A percentile compares a stretch with the other conserved stretches of the same genome.
Conservation (phyloP, 2,113 vertebrate species). For the Taurulus bubalis region DNA sequence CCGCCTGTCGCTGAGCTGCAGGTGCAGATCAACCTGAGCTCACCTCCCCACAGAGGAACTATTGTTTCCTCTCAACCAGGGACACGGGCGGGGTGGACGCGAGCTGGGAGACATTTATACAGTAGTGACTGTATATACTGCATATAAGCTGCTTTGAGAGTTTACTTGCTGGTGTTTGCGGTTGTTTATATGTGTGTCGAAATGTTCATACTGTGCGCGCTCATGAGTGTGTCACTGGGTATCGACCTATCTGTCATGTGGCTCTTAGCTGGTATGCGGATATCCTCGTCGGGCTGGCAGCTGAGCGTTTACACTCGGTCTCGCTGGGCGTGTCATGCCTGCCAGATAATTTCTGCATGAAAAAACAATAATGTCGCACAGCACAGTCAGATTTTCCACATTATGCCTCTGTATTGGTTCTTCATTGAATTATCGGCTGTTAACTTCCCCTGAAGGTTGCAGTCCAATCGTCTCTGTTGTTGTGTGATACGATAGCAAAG, state of each 20-base stretch:
- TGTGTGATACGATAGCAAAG: constrained; percentile 61
- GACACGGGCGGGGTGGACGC: constrained; percentile 19
- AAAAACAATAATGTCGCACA: constrained; percentile 26
- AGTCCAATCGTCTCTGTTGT: constrained; percentile 45
- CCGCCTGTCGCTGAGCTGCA: constrained; percentile 68
- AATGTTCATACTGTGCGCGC: not conserved
- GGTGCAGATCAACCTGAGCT: constrained; percentile 66
- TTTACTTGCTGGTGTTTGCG: constrained; percentile 2
- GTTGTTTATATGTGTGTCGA: not conserved
- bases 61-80: constrained; percentile 64
- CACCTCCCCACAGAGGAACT: constrained; percentile 60
- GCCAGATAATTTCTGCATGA: constrained; percentile 16
- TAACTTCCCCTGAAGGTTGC: constrained; percentile 46
- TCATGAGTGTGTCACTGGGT: not conserved
- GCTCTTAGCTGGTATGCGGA: constrained; percentile 46
- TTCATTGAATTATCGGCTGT: constrained; percentile 45
- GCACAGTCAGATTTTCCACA: constrained; percentile 2
- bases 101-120: constrained; percentile 51
- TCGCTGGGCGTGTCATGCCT: constrained; percentile 46
- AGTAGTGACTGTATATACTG: constrained; percentile 7
- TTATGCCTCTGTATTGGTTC: constrained; percentile 43
- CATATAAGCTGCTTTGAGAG: not conserved
- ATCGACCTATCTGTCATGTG: constrained; percentile 40
- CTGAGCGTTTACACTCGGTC: constrained; percentile 8
- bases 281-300: constrained; percentile 39